These are phyloP conservation scores for Palloptera scutellata DNA, from an alignment of 2,888 invertebrate genomes.

Conservation along the genomic window DNA sequence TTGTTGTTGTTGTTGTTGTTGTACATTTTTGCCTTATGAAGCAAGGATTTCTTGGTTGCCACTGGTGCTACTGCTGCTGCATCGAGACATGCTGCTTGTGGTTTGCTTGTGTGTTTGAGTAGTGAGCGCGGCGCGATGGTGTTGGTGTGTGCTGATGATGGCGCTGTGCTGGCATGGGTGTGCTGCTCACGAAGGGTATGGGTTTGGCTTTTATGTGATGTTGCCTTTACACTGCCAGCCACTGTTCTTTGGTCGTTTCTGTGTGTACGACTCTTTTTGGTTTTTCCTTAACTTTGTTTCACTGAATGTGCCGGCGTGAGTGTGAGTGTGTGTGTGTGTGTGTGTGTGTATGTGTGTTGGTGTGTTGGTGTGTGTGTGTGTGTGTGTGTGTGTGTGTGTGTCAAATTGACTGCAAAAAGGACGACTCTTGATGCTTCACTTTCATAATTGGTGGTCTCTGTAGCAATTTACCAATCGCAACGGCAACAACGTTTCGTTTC, in stretches of 20 bases:
- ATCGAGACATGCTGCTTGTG: slow-evolving; percentile 34
- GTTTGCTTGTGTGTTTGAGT: slow-evolving; percentile 36
- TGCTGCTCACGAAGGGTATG: slow-evolving; percentile 36
- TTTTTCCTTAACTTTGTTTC: slow-evolving; percentile 26
- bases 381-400: slow-evolving; percentile 37
- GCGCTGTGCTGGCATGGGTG: slow-evolving; percentile 34
- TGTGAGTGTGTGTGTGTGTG: slow-evolving; percentile 15
- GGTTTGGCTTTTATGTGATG: slow-evolving; percentile 56
- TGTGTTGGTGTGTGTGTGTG: slow-evolving; percentile 12
- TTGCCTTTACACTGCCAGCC: slow-evolving; percentile 3
- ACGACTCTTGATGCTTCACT: slow-evolving; percentile 57
- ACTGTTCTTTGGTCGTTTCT: slow-evolving; percentile 9
- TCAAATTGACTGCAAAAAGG: slow-evolving; percentile 59
- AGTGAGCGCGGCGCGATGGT: slow-evolving; percentile 22
- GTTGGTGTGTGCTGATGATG: slow-evolving; percentile 25
- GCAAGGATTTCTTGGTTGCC: no score
- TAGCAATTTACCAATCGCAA: slow-evolving; percentile 56
- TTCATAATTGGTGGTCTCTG: slow-evolving; percentile 60
- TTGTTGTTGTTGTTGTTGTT: slow-evolving; percentile 40
- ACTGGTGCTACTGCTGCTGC: slow-evolving; percentile 1
- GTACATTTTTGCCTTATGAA: not conserved
- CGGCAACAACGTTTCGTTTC: slow-evolving; percentile 53
- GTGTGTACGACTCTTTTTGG: slow-evolving; percentile 3
- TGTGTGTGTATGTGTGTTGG: slow-evolving; percentile 33
- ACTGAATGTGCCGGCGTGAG: slow-evolving; percentile 1